phyloP scores from a whole-genome alignment of 1,140 invertebrate species.

The Aphidius gifuensis region DNA sequence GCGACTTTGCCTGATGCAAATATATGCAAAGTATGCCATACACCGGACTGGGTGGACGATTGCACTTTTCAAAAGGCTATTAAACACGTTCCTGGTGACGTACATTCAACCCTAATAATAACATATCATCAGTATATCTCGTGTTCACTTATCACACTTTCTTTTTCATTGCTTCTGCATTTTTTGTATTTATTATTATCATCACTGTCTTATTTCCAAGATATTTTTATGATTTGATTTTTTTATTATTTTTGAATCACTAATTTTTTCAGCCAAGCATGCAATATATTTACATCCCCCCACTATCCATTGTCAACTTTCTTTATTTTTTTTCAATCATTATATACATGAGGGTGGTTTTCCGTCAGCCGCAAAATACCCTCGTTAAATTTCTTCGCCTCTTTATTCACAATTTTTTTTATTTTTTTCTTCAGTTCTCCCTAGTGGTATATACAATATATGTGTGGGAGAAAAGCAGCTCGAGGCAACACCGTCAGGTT shows the following conservation, averaged over 20 bases:
- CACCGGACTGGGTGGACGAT: conserved; percentile 33
- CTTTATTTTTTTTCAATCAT: conserved; percentile 11
- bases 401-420: conserved; percentile 35
- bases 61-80: conserved; percentile 48
- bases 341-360: conserved; percentile 5
- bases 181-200: not conserved
- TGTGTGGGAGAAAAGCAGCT: not conserved
- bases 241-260: no score
- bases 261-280: not conserved
- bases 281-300: not conserved
- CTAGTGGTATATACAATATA: not conserved
- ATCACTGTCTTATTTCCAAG: no score
- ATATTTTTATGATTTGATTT: no score
- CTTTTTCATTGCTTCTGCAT: not conserved
- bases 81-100: conserved; percentile 51
- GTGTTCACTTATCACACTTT: not conserved
- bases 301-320: not conserved
- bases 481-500: conserved; percentile 12
- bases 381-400: conserved; percentile 47
- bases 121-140: conserved; percentile 18
- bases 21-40: conserved; percentile 44
- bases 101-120: conserved; percentile 33
- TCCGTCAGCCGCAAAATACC: conserved; percentile 29
- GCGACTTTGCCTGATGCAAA: conserved; percentile 41
- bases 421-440: no score